These are phyloP conservation scores for Scortum barcoo DNA, from an alignment of 2,113 vertebrate genomes.

Conservation along the genomic window DNA sequence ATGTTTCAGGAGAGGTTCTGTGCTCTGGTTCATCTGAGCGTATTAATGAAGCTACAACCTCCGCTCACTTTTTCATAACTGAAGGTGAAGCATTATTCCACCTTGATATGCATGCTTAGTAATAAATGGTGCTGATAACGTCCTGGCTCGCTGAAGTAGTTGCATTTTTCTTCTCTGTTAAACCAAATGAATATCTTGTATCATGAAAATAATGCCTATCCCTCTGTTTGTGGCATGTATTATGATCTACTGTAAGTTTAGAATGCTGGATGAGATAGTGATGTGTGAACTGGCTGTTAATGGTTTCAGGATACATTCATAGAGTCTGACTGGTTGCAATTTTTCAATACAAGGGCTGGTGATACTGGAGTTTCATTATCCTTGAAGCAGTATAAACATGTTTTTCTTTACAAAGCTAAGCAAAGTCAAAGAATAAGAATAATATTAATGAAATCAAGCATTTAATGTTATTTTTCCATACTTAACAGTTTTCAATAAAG, in stretches of 20 bases:
- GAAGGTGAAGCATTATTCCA: slow-evolving; percentile 62
- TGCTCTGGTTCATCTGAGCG: slow-evolving; percentile 63
- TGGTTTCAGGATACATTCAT: slow-evolving; percentile 3
- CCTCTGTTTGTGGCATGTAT: slow-evolving; percentile 30
- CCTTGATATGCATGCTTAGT: slow-evolving; percentile 39
- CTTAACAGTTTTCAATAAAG: neutral
- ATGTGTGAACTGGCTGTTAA: slow-evolving; percentile 1
- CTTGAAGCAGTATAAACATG: neutral
- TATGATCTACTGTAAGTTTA: slow-evolving; percentile 37
- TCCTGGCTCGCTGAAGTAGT: slow-evolving; percentile 11
- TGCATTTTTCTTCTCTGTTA: slow-evolving; percentile 36
- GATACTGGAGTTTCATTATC: neutral
- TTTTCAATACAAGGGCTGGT: neutral
- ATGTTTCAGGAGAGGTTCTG: slow-evolving; percentile 61
- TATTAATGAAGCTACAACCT: slow-evolving; percentile 71
- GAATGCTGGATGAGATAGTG: slow-evolving; percentile 9
- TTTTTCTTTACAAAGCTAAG: no score
- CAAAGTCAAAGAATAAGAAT: neutral
- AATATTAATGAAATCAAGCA: neutral
- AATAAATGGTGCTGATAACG: slow-evolving; percentile 62
- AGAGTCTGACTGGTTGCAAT: slow-evolving; percentile 3
- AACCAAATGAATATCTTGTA: slow-evolving; percentile 40
- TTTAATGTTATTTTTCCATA: neutral
- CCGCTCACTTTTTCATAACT: slow-evolving; percentile 58
- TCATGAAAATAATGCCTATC: slow-evolving; percentile 35